Conservation (phyloP, 2,797 vertebrate genomes). For the Knipowitschia caucasica region DNA sequence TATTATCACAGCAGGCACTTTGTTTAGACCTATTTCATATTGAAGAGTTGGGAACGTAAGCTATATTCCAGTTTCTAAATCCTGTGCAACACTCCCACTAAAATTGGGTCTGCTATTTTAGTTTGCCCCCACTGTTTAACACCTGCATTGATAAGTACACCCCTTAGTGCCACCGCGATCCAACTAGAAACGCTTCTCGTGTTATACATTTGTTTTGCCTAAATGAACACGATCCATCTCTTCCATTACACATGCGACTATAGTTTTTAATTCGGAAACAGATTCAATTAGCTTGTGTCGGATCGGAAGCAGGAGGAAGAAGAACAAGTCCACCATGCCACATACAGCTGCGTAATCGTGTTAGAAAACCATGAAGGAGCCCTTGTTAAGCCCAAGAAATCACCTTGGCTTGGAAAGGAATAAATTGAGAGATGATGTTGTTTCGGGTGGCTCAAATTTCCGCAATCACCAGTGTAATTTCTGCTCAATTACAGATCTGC, state of each 20-base stretch:
- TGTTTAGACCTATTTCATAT: no score
- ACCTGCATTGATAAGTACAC: constrained; percentile 29
- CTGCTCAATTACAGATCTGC: not conserved
- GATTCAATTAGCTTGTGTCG: constrained; percentile 66
- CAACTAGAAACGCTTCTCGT: constrained; percentile 61
- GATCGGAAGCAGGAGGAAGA: constrained; percentile 63
- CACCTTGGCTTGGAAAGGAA: constrained; percentile 54
- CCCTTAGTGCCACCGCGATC: constrained; percentile 50
- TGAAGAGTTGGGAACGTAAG: no score
- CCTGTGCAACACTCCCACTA: no score
- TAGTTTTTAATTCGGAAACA: constrained; percentile 67
- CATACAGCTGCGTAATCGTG: constrained; percentile 63
- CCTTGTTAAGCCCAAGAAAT: constrained; percentile 62
- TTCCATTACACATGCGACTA: constrained; percentile 68
- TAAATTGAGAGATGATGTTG: constrained; percentile 39
- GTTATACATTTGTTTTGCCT: constrained; percentile 73
- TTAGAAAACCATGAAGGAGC: constrained; percentile 68
- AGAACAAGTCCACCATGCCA: constrained; percentile 41
- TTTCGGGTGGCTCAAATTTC: constrained; percentile 24
- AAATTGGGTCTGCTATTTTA: no score
- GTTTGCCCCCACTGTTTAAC: no score
- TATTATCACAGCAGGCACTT: no score
- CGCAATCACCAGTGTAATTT: not conserved
- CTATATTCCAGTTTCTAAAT: no score
- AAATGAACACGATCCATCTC: constrained; percentile 75